A percentile compares a stretch with the other conserved stretches of the same genome.
Conservation (phyloP, 2,888 invertebrate genomes). For the Drosophila rubida region DNA sequence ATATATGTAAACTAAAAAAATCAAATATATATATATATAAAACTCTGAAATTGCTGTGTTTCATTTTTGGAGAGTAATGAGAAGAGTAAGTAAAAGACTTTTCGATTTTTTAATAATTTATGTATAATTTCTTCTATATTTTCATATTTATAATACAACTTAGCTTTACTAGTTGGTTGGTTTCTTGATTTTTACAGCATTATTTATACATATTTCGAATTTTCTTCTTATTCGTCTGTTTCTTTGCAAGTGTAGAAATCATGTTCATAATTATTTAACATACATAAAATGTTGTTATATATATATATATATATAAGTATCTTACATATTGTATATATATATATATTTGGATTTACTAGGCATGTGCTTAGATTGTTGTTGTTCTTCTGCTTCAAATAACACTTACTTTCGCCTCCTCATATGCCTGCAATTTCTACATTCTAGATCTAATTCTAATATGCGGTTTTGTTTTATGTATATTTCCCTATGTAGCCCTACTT, state of each 20-base stretch:
- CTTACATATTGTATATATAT: conserved; percentile 22
- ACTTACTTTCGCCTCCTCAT: conserved; percentile 10
- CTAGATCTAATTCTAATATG: conserved; percentile 37
- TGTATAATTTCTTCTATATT: conserved; percentile 81
- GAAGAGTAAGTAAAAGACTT: conserved; percentile 30
- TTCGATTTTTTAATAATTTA: conserved; percentile 63
- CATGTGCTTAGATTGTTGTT: conserved; percentile 52
- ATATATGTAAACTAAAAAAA: conserved; percentile 55
- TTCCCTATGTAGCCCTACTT: conserved; percentile 57
- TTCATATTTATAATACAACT: conserved; percentile 80
- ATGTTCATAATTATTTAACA: conserved; percentile 56
- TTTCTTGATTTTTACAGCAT: conserved; percentile 48
- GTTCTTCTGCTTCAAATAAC: conserved; percentile 25
- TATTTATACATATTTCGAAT: conserved; percentile 48
- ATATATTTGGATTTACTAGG: conserved; percentile 59
- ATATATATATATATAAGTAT: conserved; percentile 13
- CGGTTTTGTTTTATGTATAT: conserved; percentile 38
- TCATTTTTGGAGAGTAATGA: background rate
- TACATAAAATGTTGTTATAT: conserved; percentile 42
- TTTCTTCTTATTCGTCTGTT: conserved; percentile 21
- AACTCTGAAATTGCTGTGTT: background rate
- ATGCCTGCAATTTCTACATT: conserved; percentile 28
- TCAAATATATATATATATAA: conserved; percentile 32
- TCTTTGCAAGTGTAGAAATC: conserved; percentile 40
- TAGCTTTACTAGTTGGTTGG: conserved; percentile 64